These are phyloP conservation scores for Pristionchus arcanus DNA, from an alignment of 2,888 invertebrate species.

Conservation along the genomic window DNA sequence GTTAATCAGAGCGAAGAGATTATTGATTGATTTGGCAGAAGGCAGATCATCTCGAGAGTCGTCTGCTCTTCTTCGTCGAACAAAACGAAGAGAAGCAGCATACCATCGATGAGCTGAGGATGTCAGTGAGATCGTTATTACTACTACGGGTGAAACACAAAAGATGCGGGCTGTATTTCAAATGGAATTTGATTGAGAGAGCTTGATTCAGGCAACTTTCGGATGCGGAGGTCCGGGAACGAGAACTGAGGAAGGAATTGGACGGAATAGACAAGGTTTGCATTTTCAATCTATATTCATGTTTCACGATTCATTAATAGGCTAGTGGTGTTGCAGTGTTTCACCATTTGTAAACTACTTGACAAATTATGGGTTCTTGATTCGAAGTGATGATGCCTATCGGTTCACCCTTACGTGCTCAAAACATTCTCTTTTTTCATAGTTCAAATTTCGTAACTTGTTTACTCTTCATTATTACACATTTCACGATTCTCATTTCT, in stretches of 20 bases:
- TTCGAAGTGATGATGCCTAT: no score
- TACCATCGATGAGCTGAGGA: conserved; percentile 12
- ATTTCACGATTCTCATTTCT: neutral
- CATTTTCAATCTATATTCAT: neutral
- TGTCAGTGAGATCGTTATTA: neutral
- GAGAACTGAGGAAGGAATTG: conserved; percentile 44
- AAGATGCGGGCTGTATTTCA: no score
- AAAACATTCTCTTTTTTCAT: no score
- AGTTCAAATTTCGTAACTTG: neutral
- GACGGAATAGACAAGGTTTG: conserved; percentile 18
- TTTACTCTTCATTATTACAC: neutral
- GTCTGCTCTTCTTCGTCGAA: conserved; percentile 51
- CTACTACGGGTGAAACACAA: neutral
- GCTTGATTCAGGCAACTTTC: conserved; percentile 40
- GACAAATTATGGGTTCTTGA: no score
- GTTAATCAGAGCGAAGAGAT: neutral
- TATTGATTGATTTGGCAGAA: conserved; percentile 30
- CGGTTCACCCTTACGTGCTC: no score
- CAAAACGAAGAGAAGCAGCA: conserved; percentile 37
- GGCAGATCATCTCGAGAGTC: conserved; percentile 44
- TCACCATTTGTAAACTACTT: no score
- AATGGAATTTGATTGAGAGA: neutral
- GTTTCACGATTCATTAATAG: neutral
- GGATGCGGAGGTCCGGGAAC: conserved; percentile 37
- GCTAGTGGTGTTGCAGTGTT: no score